Conservation (phyloP, 2,797 vertebrate genomes). For the Tympanoctomys barrerae region DNA sequence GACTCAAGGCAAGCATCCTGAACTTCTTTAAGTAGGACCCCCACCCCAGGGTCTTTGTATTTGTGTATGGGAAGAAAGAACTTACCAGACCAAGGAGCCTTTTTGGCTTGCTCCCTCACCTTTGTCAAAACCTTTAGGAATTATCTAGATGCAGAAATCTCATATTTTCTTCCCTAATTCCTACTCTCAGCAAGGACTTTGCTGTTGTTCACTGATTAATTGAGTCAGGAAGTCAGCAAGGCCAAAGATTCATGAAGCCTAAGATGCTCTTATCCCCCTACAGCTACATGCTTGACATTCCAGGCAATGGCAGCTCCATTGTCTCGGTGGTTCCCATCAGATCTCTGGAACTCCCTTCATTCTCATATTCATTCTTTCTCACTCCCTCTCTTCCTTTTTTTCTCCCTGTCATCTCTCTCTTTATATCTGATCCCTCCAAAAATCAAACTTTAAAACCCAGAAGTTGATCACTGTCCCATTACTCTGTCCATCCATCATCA, state of each 20-base stretch:
- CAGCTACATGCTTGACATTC: neutral
- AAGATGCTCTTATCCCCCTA: neutral
- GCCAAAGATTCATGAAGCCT: neutral
- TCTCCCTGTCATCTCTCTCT: neutral
- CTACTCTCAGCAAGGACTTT: neutral
- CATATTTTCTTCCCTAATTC: neutral
- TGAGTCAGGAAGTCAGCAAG: neutral
- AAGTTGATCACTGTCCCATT: neutral
- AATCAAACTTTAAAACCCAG: neutral
- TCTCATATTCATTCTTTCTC: neutral
- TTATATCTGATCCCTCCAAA: neutral
- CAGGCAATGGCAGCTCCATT: neutral
- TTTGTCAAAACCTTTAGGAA: neutral
- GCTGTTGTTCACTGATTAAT: neutral
- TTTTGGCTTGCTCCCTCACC: neutral
- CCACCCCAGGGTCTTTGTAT: neutral
- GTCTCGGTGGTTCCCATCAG: neutral
- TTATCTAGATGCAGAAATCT: slow-evolving; percentile 1
- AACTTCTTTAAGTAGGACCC: neutral
- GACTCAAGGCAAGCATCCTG: neutral
- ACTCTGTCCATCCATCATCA: neutral
- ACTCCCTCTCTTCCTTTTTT: neutral
- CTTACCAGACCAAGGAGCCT: neutral
- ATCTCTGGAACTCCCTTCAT: neutral
- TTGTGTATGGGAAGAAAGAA: neutral